Evolutionary conservation across 35 echinoderm and acorn worm species (phyloP).

Genomic region (Apostichopus californicus): DNA sequence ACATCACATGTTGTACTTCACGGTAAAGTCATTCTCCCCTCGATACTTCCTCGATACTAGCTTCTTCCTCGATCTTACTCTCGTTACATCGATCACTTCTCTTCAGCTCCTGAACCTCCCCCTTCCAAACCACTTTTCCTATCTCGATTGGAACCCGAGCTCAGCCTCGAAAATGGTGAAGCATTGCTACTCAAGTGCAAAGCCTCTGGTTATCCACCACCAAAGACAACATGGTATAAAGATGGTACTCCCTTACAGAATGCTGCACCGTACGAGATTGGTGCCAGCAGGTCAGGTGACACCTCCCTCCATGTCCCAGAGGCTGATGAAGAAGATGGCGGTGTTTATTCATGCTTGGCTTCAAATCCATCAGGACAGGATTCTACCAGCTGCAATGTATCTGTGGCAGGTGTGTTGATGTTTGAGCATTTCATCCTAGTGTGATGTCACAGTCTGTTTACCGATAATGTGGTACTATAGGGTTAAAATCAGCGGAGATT

Average conservation of each 20-base stretch:
- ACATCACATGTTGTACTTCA: too few species aligned
- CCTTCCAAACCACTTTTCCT: conserved; percentile 41
- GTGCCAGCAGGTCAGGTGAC: conserved; percentile 40
- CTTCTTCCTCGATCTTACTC: too few species aligned
- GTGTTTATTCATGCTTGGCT: conserved; percentile 66
- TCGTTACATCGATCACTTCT: neutral
- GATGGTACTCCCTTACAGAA: conserved; percentile 55
- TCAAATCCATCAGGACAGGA: conserved; percentile 59
- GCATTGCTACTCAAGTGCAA: conserved; percentile 56
- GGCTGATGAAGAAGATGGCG: conserved; percentile 56
- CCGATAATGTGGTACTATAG: too few species aligned
- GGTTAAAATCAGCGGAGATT: too few species aligned
- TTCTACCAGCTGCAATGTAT: conserved; percentile 58
- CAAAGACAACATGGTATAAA: conserved; percentile 51
- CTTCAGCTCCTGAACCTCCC: conserved; percentile 30
- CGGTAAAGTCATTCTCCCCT: too few species aligned
- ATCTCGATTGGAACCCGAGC: conserved; percentile 20
- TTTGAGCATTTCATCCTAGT: too few species aligned
- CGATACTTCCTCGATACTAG: too few species aligned
- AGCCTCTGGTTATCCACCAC: conserved; percentile 53
- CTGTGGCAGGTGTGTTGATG: conserved; percentile 53
- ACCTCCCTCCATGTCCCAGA: conserved; percentile 55
- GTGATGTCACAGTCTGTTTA: too few species aligned
- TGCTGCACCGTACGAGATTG: conserved; percentile 57
- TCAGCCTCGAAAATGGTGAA: conserved; percentile 46